Base-by-base conservation (phyloP, 2,888 invertebrate genomes). In the Idaea straminata region DNA sequence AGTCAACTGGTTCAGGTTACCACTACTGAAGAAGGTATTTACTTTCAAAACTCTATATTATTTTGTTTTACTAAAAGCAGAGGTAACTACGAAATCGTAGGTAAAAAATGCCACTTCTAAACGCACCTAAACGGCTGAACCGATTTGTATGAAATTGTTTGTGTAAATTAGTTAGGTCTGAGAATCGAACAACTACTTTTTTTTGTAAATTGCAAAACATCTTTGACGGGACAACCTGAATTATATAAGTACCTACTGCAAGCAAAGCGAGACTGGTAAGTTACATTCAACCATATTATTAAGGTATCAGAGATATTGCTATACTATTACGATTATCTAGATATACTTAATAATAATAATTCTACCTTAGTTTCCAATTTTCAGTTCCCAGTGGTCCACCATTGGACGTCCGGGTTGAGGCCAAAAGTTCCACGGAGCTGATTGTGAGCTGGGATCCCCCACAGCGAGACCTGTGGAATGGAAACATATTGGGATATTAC, bases 401-500 rank as follows among this genome's bases (percentile, higher is more conserved):
- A 6, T 81, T 96, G 72, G 96, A 97, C 81, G 95, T 98, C 65
- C 94, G 96, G 77, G 96, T 96, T 60, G 97, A 97, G 87, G 95
- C 97, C 0, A 96, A 96, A 85, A 96, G 96, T 85, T 97, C 97
- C 6, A 97, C 97, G 0, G 97, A 97, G 87, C 93, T 97, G 68
- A 95, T 95, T 70, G 96, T 97, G 61, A 96, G 95, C 63, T 98
- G 97, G 98, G 97, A 97, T 84, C 96, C 98, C 38, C 98, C 98
- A 34, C 95, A 96, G 78, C 94, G 96, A 76, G 97, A 97, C 81
- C 93, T 96, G 69, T 97, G 97, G 97, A 97, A 97, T 83, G 97
- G 97, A 60, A 96, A 97, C 79, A 94, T 97, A 73, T 93, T 97
- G 0, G 98, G 98, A 65, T 97, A 97, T 87, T 97, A 97, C 82